phyloP scores from a whole-genome alignment of 2,113 vertebrate genomes.

The Dascyllus trimaculatus region DNA sequence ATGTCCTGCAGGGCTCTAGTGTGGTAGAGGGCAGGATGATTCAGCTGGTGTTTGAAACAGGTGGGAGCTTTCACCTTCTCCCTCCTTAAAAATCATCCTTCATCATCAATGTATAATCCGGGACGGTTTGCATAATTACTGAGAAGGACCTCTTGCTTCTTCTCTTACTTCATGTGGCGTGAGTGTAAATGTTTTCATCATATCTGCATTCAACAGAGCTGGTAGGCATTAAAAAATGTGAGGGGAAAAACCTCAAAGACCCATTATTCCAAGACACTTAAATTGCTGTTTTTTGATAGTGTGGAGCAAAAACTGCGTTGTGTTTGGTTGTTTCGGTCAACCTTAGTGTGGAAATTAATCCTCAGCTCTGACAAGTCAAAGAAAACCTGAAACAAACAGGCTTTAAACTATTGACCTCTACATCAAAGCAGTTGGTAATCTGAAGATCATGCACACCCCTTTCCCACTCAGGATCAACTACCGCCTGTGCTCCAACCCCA shows the following conservation, averaged over 20 bases:
- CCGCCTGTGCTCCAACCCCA: conserved; percentile 3
- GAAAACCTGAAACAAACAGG: neutral
- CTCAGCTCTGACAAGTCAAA: neutral
- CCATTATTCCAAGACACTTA: neutral
- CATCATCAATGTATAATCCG: conserved; percentile 14
- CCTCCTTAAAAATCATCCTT: conserved; percentile 13
- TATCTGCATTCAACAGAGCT: conserved; percentile 10
- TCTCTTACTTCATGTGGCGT: conserved; percentile 3
- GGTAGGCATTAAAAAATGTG: neutral
- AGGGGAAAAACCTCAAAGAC: neutral
- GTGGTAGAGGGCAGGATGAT: conserved; percentile 4
- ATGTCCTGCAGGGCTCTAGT: conserved; percentile 33
- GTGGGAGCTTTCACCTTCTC: conserved; percentile 33
- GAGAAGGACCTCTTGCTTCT: neutral
- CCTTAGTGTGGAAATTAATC: neutral
- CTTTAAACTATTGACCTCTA: neutral
- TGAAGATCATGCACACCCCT: too few species aligned
- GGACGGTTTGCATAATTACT: conserved; percentile 1
- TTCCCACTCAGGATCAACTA: too few species aligned
- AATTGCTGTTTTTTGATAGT: neutral
- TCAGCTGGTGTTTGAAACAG: conserved; percentile 31
- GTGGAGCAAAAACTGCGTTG: rapidly evolving
- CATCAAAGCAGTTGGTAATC: too few species aligned
- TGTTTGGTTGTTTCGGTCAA: neutral
- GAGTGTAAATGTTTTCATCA: conserved; percentile 8